Conservation (phyloP, 1,140 invertebrate genomes). For the Cheumatopsyche charites region DNA sequence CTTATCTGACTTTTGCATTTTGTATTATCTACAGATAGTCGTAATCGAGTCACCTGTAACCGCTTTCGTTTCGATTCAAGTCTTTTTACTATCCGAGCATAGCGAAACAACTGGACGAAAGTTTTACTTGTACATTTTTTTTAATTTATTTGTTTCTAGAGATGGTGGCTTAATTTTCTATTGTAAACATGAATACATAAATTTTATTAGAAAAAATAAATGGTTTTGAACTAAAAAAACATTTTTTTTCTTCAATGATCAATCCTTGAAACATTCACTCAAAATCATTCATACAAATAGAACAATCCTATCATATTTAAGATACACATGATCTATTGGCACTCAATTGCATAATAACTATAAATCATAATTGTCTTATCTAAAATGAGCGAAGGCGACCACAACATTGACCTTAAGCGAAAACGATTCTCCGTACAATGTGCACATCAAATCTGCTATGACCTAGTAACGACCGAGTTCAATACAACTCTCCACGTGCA, state of each 20-base stretch:
- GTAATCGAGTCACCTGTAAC: conserved; percentile 5
- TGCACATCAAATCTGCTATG: not conserved
- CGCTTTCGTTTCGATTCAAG: not conserved
- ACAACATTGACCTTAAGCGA: conserved; percentile 12
- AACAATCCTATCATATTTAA: too few relatives aligned
- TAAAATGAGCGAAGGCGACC: not conserved
- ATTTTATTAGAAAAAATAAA: conserved; percentile 40
- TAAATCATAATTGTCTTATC: too few relatives aligned
- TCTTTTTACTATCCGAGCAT: not conserved
- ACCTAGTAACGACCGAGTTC: not conserved
- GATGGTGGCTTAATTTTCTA: conserved; percentile 38
- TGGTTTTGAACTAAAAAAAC: conserved; percentile 11
- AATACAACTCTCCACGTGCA: not conserved
- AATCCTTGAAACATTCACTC: too few relatives aligned
- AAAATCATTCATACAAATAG: too few relatives aligned
- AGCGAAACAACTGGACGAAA: not conserved
- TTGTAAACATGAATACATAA: conserved; percentile 38
- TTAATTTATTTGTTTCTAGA: conserved; percentile 10
- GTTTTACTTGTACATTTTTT: not conserved
- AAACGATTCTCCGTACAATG: not conserved
- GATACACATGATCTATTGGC: too few relatives aligned
- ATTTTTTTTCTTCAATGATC: not conserved
- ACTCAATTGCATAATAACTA: conserved; percentile 1
- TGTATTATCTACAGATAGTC: conserved; percentile 18
- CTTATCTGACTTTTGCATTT: conserved; percentile 18